Evolutionary conservation across 2,888 invertebrate species (phyloP).

Genomic region (Lydus trimaculatus): DNA sequence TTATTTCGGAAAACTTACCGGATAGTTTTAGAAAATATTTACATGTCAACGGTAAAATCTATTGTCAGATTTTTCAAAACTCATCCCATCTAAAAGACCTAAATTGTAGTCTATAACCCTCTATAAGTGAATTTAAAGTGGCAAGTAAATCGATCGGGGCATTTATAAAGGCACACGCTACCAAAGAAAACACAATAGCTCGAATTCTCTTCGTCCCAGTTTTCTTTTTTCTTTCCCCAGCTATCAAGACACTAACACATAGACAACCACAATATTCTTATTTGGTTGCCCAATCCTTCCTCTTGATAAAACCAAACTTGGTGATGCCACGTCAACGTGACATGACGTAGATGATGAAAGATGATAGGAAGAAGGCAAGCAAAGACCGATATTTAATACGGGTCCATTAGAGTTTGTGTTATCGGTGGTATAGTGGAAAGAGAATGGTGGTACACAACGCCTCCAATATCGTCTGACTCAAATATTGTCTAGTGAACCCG

Average conservation of each 20-base stretch:
- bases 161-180: constrained; percentile 24
- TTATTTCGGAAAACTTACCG: background rate
- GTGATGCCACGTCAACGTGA: constrained; percentile 48
- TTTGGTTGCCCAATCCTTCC: constrained; percentile 31
- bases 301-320: constrained; percentile 43
- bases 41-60: background rate
- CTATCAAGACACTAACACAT: constrained; percentile 14
- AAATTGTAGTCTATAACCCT: background rate
- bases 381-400: constrained; percentile 54
- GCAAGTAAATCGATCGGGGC: constrained; percentile 43
- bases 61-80: background rate
- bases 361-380: constrained; percentile 54
- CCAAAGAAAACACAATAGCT: constrained; percentile 22
- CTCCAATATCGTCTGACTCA: constrained; percentile 22
- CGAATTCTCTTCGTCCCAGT: constrained; percentile 11
- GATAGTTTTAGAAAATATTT: background rate
- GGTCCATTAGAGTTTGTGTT: constrained; percentile 53
- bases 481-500: constrained; percentile 37
- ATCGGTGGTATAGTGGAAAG: constrained; percentile 26
- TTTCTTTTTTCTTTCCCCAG: background rate
- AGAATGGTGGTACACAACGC: constrained; percentile 20
- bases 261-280: constrained; percentile 10
- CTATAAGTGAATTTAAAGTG: constrained; percentile 47
- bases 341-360: constrained; percentile 55
- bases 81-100: background rate